phyloP scores from a whole-genome alignment of 2,888 invertebrate species.

The Tethea ocularis region DNA sequence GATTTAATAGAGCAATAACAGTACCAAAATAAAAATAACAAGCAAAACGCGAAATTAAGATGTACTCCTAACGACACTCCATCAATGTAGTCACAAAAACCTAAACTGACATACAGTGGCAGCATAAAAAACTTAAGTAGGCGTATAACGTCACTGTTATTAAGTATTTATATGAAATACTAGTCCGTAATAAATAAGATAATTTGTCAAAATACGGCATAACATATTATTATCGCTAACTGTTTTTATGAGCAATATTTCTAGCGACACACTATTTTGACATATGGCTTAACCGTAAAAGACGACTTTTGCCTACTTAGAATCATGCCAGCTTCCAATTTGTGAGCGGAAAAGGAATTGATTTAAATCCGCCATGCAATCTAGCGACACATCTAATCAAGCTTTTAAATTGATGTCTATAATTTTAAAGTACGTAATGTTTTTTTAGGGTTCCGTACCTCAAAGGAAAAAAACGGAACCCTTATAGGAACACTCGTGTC shows the following conservation, averaged over 20 bases:
- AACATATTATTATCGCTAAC: background rate
- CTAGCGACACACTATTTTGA: conserved; percentile 1
- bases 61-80: background rate
- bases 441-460: too few relatives aligned
- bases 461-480: too few relatives aligned
- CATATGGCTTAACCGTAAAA: background rate
- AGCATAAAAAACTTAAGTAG: background rate
- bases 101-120: background rate
- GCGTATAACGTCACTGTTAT: background rate
- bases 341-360: conserved; percentile 5
- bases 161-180: background rate
- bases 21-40: background rate
- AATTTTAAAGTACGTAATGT: background rate
- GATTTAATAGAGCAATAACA: too few relatives aligned
- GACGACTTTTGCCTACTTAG: background rate
- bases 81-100: background rate
- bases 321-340: background rate
- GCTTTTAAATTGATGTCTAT: background rate
- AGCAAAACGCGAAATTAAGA: background rate
- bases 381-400: background rate
- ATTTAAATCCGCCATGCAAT: background rate
- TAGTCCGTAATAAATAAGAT: background rate
- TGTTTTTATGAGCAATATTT: background rate
- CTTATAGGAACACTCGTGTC: too few relatives aligned
- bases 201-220: background rate